Conservation (phyloP, 2,113 vertebrate species). For the Mesoclemmys tuberculata region DNA sequence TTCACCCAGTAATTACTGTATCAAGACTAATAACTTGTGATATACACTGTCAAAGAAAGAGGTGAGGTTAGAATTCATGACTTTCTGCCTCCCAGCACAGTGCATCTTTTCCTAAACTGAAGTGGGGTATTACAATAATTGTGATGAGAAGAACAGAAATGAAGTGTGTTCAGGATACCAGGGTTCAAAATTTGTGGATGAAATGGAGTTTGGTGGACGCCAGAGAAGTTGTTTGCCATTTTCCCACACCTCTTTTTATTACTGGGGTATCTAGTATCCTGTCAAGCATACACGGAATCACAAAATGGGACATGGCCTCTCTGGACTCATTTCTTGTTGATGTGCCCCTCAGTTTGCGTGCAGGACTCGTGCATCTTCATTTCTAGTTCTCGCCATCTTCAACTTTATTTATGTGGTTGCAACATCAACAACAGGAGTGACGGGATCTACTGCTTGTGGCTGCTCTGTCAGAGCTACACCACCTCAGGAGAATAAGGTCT, state of each 20-base stretch:
- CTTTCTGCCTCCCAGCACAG: rapidly evolving
- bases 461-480: not conserved
- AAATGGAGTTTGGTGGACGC: not conserved
- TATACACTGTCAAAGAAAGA: rapidly evolving
- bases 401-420: not conserved
- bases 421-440: not conserved
- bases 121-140: not conserved
- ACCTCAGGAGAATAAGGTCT: not conserved
- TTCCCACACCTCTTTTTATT: not conserved
- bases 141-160: not conserved
- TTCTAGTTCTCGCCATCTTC: not conserved
- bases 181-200: not conserved
- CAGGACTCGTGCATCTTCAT: not conserved
- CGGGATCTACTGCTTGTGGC: not conserved
- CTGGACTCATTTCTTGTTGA: not conserved
- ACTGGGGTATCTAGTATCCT: not conserved
- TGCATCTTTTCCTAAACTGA: not conserved
- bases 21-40: not conserved
- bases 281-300: not conserved
- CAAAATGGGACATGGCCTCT: not conserved
- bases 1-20: not conserved
- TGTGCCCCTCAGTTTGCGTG: not conserved
- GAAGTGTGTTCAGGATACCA: rapidly evolving
- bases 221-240: not conserved
- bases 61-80: not conserved